These are phyloP conservation scores for Oncorhynchus kisutch DNA, from an alignment of 2,113 vertebrate genomes.

Conservation along the genomic window DNA sequence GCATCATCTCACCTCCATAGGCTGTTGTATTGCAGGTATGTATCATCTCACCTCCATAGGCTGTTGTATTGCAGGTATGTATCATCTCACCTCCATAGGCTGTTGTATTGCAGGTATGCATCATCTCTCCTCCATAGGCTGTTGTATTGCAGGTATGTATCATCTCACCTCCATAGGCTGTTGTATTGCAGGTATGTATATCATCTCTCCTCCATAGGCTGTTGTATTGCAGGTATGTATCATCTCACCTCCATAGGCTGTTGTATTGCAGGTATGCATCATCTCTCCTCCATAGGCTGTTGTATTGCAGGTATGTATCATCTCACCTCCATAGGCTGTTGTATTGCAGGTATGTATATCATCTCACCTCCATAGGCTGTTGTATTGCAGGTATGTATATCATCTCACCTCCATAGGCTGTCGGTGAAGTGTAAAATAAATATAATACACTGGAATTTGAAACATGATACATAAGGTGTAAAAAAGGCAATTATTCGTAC, in stretches of 20 bases:
- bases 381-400: slow-evolving; percentile 53
- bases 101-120: slow-evolving; percentile 19
- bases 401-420: slow-evolving; percentile 63
- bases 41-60: slow-evolving; percentile 52
- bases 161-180: slow-evolving; percentile 62
- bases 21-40: slow-evolving; percentile 26
- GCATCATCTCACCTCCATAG: slow-evolving; percentile 58
- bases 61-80: slow-evolving; percentile 41
- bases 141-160: slow-evolving; percentile 38
- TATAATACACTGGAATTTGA: slow-evolving; percentile 42
- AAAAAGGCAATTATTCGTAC: no score
- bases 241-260: slow-evolving; percentile 49
- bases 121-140: slow-evolving; percentile 31
- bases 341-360: slow-evolving; percentile 31
- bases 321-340: slow-evolving; percentile 62
- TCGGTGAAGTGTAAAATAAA: slow-evolving; percentile 56
- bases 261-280: slow-evolving; percentile 49
- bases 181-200: background rate
- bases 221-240: slow-evolving; percentile 17
- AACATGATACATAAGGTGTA: no score
- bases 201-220: slow-evolving; percentile 63
- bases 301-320: slow-evolving; percentile 24
- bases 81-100: slow-evolving; percentile 64
- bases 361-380: slow-evolving; percentile 48
- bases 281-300: slow-evolving; percentile 62